Conservation (phyloP, 2,113 vertebrate genomes). For the Arizona elegans region DNA sequence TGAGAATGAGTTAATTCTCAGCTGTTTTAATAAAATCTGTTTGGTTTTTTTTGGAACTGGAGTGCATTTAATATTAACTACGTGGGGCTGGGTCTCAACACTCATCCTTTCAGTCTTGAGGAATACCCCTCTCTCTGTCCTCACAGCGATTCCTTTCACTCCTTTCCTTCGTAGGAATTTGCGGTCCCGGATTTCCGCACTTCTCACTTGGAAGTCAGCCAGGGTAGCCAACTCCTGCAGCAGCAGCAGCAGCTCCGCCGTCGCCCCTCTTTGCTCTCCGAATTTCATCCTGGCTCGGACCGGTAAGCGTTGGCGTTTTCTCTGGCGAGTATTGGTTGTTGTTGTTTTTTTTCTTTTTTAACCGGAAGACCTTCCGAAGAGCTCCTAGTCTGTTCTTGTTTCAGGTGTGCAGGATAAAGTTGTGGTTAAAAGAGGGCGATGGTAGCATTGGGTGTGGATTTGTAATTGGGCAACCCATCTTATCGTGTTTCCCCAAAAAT, state of each 20-base stretch:
- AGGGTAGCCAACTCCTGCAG: constrained; percentile 77
- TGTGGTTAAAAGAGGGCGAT: not conserved
- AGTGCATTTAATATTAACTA: too few species aligned
- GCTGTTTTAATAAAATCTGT: too few species aligned
- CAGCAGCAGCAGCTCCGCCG: constrained; percentile 87
- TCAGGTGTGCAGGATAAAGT: not conserved
- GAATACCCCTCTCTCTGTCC: accelerated
- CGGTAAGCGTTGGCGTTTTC: constrained; percentile 70
- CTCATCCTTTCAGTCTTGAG: not conserved
- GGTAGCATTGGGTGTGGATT: not conserved
- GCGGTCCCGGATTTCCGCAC: constrained; percentile 87
- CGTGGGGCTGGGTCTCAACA: too few species aligned
- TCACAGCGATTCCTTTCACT: not conserved
- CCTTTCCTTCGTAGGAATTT: constrained; percentile 81
- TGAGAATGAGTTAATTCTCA: too few species aligned
- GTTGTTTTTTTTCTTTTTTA: not conserved
- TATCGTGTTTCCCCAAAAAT: too few species aligned
- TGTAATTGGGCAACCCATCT: not conserved
- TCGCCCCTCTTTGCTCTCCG: constrained; percentile 91
- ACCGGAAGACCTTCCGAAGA: not conserved
- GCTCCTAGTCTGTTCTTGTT: not conserved
- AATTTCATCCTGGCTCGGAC: constrained; percentile 94
- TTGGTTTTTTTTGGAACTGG: too few species aligned
- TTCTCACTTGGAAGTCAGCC: constrained; percentile 82
- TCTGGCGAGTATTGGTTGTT: not conserved